Evolutionary conservation across 2,888 invertebrate species (phyloP), one percentile per base, ranked within the genome.

Genomic region (Tryphoninae sp.): DNA sequence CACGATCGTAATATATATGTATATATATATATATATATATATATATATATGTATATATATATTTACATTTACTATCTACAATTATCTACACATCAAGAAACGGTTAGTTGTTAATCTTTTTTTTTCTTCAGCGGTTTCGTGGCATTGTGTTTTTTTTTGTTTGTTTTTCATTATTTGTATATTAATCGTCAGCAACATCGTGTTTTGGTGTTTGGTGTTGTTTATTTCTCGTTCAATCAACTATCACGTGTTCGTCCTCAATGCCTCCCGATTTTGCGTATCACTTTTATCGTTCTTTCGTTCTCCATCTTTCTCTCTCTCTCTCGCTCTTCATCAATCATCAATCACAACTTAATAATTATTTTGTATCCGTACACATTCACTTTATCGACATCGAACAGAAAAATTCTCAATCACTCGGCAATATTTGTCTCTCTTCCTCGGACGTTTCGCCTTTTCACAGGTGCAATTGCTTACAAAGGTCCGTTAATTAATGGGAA

Each of bases 61-160:
- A 91, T 90, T 89, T 91, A 90, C 91, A 91, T 89, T 88, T 84
- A 91, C 90, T 92, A 92, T 92, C 92, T 92, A 92, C 92, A 92
- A 76, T 88, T 92, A 92, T 91, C 92, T 92, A 92, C 91, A 92
- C 92, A 92, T 90, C 90, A 90, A 91, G 90, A 91, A 92, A 91
- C 90, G 88, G 88, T 91, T 91, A 91, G 88, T 87, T 85, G 83
- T 84, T 81, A 82, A 80, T 68, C 68, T 61, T 67, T 55, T 33
- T 7, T 67, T 19, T 49, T 61, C 80, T 78, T 86, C 87, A 89
- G 87, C 85, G 84, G 55, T 87, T 86, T 86, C 78, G 85, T 84
- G 79, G 72, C 74, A 78, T 84, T 71, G 67, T 62, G 71, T 80
- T 81, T 83, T 77, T 84, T 73, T 73, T 75, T 80, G 53, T 53